Evolutionary conservation across 2,113 vertebrate genomes (phyloP).

Genomic region (Microcebus tavaratra): DNA sequence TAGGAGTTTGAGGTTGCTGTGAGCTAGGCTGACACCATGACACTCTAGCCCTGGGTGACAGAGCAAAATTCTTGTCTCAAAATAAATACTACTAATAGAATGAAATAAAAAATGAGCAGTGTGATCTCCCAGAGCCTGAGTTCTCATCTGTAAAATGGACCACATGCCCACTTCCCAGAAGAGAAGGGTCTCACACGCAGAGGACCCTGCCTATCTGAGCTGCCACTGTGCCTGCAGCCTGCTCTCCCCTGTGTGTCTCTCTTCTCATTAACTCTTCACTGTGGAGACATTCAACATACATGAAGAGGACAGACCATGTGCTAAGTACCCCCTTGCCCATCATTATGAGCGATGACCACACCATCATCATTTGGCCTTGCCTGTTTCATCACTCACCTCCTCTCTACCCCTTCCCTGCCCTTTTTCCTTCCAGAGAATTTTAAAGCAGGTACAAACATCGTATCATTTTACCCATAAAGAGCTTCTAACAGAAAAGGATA

Average conservation of each 20-base stretch:
- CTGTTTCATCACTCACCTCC: neutral
- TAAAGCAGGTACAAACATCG: neutral
- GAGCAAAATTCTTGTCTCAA: no score
- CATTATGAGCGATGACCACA: neutral
- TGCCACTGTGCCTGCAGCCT: neutral
- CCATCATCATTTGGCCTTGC: neutral
- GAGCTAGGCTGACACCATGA: no score
- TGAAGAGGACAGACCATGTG: neutral
- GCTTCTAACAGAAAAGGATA: neutral
- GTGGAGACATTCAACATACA: neutral
- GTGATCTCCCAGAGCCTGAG: neutral
- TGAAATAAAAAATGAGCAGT: neutral
- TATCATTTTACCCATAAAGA: neutral
- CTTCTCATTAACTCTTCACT: neutral
- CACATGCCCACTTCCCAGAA: neutral
- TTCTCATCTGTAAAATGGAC: neutral
- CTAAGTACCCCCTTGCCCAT: rapidly evolving
- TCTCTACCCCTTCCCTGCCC: rapidly evolving
- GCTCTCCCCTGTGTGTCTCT: rapidly evolving
- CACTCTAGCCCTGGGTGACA: no score
- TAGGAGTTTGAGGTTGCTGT: no score
- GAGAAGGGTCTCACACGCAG: neutral
- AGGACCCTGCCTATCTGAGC: no score
- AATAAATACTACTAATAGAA: no score
- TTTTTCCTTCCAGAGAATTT: neutral